Base-by-base conservation (phyloP, 2,797 vertebrate species). In the Lutjanus campechanus region DNA sequence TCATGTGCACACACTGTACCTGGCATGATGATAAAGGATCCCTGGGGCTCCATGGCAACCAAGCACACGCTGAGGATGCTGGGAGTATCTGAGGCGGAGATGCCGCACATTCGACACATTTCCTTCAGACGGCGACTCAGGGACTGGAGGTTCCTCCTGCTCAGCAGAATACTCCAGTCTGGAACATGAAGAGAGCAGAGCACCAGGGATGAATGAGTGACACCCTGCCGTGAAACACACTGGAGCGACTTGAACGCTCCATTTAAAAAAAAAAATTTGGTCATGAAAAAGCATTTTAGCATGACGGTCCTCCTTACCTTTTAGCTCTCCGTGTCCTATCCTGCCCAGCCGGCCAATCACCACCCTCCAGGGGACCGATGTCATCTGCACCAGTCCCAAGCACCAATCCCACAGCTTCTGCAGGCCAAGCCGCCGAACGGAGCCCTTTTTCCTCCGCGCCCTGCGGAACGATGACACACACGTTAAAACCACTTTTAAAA, bases 371-470 rank as follows among this genome's bases (percentile, higher is more conserved):
- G 98, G 98, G 83, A 99, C 92, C 10, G 98, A 99, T 82, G 98
- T 99, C 97, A 99, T 98, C 88, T 99, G 98, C 79, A 99, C 97
- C 46, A 99, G 95, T 19, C 98, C 97, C 87, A 99, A 68, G 92
- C 98, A 99, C 98, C 98, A 99, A 75, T 99, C 98, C 98, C 98
- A 99, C 75, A 99, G 96, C 88, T 99, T 99, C 93, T 99, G 98
- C 60, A 99, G 95, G 82, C 98, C 98, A 63, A 97, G 95, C 53
- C 98, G 96, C 79, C 98, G 96, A 19, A 98, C 97, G 19, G 98
- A 99, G 36, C 97, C 97, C 85, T 98, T 99, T 98, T 99, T 99
- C 96, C 98, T 96, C 79, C 98, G 96, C 79, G 98, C 97, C 90
- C 98, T 99, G 79, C 22, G 19, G 71, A 79, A 69, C 25, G 5